These are phyloP conservation scores for Cyphomyrmex costatus DNA, from an alignment of 1,140 invertebrate genomes.

Conservation along the genomic window DNA sequence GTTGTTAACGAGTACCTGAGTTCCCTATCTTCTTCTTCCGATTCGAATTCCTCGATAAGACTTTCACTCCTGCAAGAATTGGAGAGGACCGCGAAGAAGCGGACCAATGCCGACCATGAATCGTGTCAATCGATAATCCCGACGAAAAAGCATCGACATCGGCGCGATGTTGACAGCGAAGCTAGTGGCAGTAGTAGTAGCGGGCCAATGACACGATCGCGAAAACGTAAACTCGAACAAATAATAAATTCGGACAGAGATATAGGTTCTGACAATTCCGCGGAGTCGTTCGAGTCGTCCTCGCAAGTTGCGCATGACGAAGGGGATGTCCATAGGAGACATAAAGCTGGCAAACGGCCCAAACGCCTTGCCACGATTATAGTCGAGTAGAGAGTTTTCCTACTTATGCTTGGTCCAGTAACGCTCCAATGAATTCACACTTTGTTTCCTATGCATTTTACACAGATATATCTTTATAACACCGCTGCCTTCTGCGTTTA, in stretches of 20 bases:
- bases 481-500: conserved; percentile 68
- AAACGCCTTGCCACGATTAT: conserved; percentile 75
- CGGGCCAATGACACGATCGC: conserved; percentile 80
- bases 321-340: conserved; percentile 77
- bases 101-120: conserved; percentile 35
- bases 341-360: conserved; percentile 79
- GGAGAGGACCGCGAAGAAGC: conserved; percentile 51
- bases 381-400: conserved; percentile 73
- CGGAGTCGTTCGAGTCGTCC: conserved; percentile 48
- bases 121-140: not conserved
- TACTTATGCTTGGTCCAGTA: conserved; percentile 58
- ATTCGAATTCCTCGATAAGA: conserved; percentile 79
- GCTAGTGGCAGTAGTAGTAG: conserved; percentile 37
- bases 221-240: conserved; percentile 80
- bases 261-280: conserved; percentile 62
- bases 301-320: conserved; percentile 62
- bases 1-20: conserved; percentile 87
- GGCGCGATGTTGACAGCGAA: conserved; percentile 18
- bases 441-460: conserved; percentile 75
- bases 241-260: conserved; percentile 50
- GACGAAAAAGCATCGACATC: conserved; percentile 31
- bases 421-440: conserved; percentile 57
- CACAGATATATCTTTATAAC: conserved; percentile 57
- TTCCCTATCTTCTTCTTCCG: conserved; percentile 85
- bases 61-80: conserved; percentile 55